Conservation (phyloP, 2,797 vertebrate species). For the Syngnathus acus region DNA sequence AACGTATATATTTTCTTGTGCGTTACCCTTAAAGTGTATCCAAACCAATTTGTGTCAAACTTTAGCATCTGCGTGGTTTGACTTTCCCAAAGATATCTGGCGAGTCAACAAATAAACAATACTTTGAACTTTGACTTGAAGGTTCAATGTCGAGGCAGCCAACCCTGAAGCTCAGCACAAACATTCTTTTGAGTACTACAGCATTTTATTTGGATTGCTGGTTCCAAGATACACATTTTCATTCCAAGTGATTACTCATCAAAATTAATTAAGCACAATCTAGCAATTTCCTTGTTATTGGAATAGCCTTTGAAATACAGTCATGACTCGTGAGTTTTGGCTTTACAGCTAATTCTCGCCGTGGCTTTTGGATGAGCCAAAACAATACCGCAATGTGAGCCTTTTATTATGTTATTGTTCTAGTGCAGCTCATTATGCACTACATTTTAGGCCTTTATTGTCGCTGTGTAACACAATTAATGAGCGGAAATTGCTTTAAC, state of each 20-base stretch:
- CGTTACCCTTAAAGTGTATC: background rate
- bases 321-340: background rate
- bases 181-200: too few species aligned
- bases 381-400: constrained; percentile 12
- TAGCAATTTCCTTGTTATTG: background rate
- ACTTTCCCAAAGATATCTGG: constrained; percentile 14
- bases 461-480: constrained; percentile 52
- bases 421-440: constrained; percentile 39
- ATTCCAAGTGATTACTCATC: background rate
- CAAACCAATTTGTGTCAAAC: constrained; percentile 9
- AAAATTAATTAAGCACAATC: background rate
- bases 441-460: constrained; percentile 34
- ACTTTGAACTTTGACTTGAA: too few species aligned
- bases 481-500: constrained; percentile 3
- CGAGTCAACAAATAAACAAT: too few species aligned
- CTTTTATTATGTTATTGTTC: constrained; percentile 20
- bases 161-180: too few species aligned
- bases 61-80: constrained; percentile 32
- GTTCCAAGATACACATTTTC: too few species aligned
- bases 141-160: too few species aligned
- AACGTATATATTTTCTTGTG: too few species aligned
- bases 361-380: background rate
- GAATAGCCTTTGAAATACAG: background rate
- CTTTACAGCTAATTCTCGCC: background rate
- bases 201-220: too few species aligned